Evolutionary conservation across 2,113 vertebrate species (phyloP).

Genomic region (Pomatostomus ruficeps): DNA sequence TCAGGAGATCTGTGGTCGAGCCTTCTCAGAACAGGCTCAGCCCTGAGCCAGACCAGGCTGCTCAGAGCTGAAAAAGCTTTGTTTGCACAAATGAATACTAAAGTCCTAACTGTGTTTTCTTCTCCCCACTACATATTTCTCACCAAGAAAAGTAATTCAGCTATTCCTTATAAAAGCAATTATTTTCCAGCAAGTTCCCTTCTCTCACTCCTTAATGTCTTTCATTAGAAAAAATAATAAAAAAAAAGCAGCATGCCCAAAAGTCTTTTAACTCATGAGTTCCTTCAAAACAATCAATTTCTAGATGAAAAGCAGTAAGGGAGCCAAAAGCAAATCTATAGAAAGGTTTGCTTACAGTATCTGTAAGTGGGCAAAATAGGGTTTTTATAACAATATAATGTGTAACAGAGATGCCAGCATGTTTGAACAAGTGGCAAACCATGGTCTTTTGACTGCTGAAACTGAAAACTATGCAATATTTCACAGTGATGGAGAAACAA

Average conservation of each 20-base stretch:
- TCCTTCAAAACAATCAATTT: neutral
- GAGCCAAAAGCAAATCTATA: neutral
- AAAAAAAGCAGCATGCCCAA: neutral
- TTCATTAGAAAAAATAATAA: neutral
- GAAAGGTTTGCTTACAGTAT: neutral
- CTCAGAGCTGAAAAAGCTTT: neutral
- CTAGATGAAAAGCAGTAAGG: neutral
- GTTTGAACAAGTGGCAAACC: conserved; percentile 28
- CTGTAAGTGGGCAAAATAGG: neutral
- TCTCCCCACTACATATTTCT: neutral
- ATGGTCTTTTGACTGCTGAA: conserved; percentile 32
- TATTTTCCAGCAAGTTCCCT: neutral
- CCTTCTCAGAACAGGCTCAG: neutral
- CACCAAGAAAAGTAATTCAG: neutral
- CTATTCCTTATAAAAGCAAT: neutral
- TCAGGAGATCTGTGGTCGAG: neutral
- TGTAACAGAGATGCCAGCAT: neutral
- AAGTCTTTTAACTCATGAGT: neutral
- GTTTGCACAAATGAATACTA: neutral
- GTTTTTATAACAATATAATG: neutral
- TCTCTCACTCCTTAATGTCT: neutral
- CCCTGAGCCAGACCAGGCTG: neutral
- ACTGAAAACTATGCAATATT: conserved; percentile 26
- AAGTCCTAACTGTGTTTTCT: neutral
- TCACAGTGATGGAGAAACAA: conserved; percentile 24